Base-by-base conservation (phyloP, 2,888 invertebrate species). In the Chloroclystis v-ata region DNA sequence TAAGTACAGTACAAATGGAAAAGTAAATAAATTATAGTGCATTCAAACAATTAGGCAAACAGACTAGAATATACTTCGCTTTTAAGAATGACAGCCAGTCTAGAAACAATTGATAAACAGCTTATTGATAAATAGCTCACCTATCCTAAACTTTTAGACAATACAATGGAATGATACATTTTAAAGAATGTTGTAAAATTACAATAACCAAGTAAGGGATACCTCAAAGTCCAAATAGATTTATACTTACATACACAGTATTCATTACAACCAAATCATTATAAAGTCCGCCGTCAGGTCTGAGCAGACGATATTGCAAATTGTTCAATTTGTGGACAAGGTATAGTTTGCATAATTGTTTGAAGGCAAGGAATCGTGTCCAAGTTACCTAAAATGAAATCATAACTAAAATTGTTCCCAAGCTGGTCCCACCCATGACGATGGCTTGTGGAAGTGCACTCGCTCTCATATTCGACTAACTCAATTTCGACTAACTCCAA, bases 391-490 rank as follows among this genome's bases (percentile, higher is more conserved):
- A 84, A 82, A 44, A 77, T 78, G 80, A 82, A 70, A 72, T 76
- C 77, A 72, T 78, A 83, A 77, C 82, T 87, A 86, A 83, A 73
- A 82, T 88, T 87, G 88, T 86, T 88, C 88, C 87, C 88, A 72
- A 76, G 76, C 79, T 89, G 88, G 88, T 88, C 88, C 88, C 85
- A 87, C 87, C 88, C 86, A 84, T 85, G 87, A 87, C 87, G 84
- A 83, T 82, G 83, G 82, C 83, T 81, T 82, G 82, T 75, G 69
- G 81, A 80, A 63, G 64, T 72, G 78, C 81, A 72, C 52, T 68
- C 65, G 61, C 69, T 64, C 69, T 71, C 68, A 58, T 56, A 48
- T 37, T 46, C 43, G 47, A 32, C 44, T 45, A 42, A 53, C 53
- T 58, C 24, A 28, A 49, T 49, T 52, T 64, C 45, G 13, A 55